Conservation (phyloP, 2,888 invertebrate species). For the Pimpla rufipes region DNA sequence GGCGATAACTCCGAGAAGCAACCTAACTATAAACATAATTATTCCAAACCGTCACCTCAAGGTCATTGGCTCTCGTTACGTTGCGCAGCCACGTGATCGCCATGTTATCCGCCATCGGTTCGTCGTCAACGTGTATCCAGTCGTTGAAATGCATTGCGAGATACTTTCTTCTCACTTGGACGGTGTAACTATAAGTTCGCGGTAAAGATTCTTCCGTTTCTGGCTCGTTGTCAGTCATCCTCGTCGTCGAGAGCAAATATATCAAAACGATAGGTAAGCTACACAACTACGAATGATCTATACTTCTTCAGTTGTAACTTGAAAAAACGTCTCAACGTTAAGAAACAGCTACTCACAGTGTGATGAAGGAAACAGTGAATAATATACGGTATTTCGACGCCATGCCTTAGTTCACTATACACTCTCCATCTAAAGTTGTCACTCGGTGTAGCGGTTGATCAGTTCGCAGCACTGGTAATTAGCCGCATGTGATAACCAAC, state of each 20-base stretch:
- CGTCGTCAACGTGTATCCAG: conserved; percentile 54
- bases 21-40: not conserved
- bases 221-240: not conserved
- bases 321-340: not conserved
- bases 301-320: not conserved
- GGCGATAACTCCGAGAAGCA: not conserved
- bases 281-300: not conserved
- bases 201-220: not conserved
- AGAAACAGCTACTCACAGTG: conserved; percentile 24
- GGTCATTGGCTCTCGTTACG: conserved; percentile 41
- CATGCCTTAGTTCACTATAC: conserved; percentile 9
- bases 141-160: conserved; percentile 57
- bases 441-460: not conserved
- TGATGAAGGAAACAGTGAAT: conserved; percentile 1
- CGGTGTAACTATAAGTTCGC: conserved; percentile 32
- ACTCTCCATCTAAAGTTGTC: conserved; percentile 14
- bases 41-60: conserved; percentile 19
- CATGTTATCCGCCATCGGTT: conserved; percentile 45
- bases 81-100: conserved; percentile 51
- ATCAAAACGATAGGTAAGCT: conserved; percentile 13
- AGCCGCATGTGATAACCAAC: conserved; percentile 1
- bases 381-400: conserved; percentile 5
- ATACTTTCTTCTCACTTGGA: conserved; percentile 55
- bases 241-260: not conserved
- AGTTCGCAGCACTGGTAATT: conserved; percentile 1